phyloP scores from a whole-genome alignment of 1,140 invertebrate genomes.

The Streblospio benedicti region DNA sequence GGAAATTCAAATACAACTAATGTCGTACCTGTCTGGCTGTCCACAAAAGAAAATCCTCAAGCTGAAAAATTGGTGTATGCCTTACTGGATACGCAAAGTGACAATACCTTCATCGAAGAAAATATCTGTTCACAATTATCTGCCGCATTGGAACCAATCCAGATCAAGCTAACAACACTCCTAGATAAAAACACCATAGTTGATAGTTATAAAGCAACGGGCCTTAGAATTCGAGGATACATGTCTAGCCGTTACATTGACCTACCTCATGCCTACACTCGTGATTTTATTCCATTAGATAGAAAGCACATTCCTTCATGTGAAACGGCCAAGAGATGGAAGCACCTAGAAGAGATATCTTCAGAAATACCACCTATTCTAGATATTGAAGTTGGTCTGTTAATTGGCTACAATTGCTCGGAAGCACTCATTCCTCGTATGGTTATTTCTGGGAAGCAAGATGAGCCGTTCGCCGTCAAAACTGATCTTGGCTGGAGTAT shows the following conservation, averaged over 20 bases:
- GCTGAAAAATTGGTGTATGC: constrained; percentile 5
- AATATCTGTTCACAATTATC: neutral
- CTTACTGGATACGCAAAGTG: neutral
- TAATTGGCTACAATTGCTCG: constrained; percentile 8
- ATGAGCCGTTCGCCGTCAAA: neutral
- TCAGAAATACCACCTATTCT: neutral
- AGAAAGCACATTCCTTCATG: constrained; percentile 5
- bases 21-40: constrained; percentile 5
- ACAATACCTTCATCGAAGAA: constrained; percentile 4
- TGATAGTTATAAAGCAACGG: neutral
- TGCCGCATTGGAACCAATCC: neutral
- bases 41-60: neutral
- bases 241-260: neutral
- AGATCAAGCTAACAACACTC: neutral
- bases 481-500: neutral
- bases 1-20: too few species aligned
- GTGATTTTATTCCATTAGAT: neutral
- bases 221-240: neutral
- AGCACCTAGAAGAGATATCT: neutral
- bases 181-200: neutral
- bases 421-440: neutral
- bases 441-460: neutral
- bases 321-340: constrained; percentile 1
- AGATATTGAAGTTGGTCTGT: constrained; percentile 3
- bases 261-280: neutral